Evolutionary conservation across 2,113 vertebrate species (phyloP).

Genomic region (Natator depressus): DNA sequence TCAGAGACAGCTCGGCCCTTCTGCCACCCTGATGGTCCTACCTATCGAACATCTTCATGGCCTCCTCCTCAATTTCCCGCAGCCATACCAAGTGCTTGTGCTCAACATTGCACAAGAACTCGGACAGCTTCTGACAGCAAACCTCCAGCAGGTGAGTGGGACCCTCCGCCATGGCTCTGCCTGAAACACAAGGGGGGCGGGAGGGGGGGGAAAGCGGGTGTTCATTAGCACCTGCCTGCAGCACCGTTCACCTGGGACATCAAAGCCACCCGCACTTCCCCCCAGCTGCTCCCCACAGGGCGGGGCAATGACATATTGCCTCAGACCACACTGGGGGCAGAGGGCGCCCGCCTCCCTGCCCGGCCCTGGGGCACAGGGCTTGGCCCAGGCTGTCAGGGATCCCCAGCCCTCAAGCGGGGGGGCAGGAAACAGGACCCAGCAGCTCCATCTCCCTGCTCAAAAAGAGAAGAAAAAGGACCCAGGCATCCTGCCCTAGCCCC

Average conservation of each 20-base stretch:
- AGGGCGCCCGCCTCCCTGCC: rapidly evolving
- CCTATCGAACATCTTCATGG: slow-evolving; percentile 89
- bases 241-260: too few species aligned
- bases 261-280: too few species aligned
- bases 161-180: slow-evolving; percentile 69
- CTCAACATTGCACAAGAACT: slow-evolving; percentile 81
- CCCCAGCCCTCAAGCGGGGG: background rate
- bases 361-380: rapidly evolving
- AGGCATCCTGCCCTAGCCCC: background rate
- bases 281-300: rapidly evolving
- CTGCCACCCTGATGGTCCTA: slow-evolving; percentile 27
- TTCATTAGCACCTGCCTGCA: background rate
- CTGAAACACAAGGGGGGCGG: background rate
- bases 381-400: rapidly evolving
- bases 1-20: background rate
- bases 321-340: rapidly evolving
- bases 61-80: slow-evolving; percentile 90
- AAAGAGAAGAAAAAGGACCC: background rate
- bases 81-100: slow-evolving; percentile 91
- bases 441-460: too few species aligned
- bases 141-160: slow-evolving; percentile 80
- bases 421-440: background rate
- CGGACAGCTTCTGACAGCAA: slow-evolving; percentile 82
- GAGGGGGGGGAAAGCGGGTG: background rate
- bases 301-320: rapidly evolving